These are phyloP conservation scores for Uloborus diversus DNA, from an alignment of 1,140 invertebrate genomes.

Conservation along the genomic window DNA sequence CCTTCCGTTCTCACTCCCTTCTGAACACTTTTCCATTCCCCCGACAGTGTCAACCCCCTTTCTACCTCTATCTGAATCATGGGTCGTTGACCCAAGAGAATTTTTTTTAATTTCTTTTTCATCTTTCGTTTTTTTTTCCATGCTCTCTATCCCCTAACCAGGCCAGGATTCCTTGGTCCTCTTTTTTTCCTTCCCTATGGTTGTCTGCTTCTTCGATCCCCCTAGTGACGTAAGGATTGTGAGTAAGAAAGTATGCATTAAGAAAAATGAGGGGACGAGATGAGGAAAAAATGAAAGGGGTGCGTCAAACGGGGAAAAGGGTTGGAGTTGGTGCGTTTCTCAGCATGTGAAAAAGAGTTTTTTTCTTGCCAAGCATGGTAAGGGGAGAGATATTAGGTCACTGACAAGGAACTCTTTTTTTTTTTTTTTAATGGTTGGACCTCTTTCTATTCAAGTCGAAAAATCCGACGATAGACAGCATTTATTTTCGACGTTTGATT, in stretches of 20 bases:
- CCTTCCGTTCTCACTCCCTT: conserved; percentile 52
- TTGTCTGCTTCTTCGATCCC: not conserved
- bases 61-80: conserved; percentile 33
- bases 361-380: too few species aligned
- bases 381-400: not conserved
- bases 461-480: too few species aligned
- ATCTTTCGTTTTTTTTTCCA: not conserved
- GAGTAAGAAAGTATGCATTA: conserved; percentile 8
- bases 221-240: not conserved
- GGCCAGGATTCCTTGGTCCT: conserved; percentile 20
- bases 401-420: not conserved
- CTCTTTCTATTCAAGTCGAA: too few species aligned
- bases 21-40: conserved; percentile 12
- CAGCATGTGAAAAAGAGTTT: not conserved
- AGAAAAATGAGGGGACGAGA: not conserved
- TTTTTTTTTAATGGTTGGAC: too few species aligned
- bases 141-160: conserved; percentile 32
- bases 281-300: not conserved
- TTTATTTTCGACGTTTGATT: too few species aligned
- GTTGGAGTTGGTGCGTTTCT: not conserved
- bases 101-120: conserved; percentile 10
- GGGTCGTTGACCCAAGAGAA: conserved; percentile 40
- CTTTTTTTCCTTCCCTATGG: conserved; percentile 18
- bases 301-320: not conserved
- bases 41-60: conserved; percentile 21